Evolutionary conservation across 1,140 invertebrate species (phyloP).

Genomic region (Anastrepha ludens): DNA sequence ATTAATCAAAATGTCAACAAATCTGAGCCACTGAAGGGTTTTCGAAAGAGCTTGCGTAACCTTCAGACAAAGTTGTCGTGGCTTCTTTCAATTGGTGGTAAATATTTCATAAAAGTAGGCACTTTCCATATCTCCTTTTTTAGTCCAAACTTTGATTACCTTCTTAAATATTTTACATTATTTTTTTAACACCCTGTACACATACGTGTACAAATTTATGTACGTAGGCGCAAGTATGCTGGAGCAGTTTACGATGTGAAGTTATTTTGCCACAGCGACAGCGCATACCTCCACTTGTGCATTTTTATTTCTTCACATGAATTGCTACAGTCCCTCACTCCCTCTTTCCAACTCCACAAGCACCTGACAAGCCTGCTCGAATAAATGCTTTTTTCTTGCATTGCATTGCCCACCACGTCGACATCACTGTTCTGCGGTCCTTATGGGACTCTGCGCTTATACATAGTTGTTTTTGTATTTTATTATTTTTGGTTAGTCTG

Average conservation of each 20-base stretch:
- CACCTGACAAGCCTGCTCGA: slow-evolving; percentile 23
- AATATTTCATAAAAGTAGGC: too few species aligned
- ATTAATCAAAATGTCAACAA: too few species aligned
- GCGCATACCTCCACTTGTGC: slow-evolving; percentile 34
- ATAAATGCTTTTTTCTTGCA: slow-evolving; percentile 5
- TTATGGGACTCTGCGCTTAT: not conserved
- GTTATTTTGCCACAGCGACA: slow-evolving; percentile 48
- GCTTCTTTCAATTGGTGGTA: too few species aligned
- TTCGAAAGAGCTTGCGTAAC: too few species aligned
- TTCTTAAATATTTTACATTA: too few species aligned
- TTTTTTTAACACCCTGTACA: not conserved
- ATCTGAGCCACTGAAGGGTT: too few species aligned
- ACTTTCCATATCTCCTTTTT: too few species aligned
- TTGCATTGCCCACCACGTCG: slow-evolving; percentile 38
- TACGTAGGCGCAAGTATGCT: not conserved
- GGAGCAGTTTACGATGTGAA: slow-evolving; percentile 19
- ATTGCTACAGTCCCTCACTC: not conserved
- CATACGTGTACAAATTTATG: not conserved
- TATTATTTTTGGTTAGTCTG: slow-evolving; percentile 36
- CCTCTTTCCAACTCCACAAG: not conserved
- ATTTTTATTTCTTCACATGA: slow-evolving; percentile 50
- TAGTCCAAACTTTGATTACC: too few species aligned
- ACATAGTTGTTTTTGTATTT: not conserved
- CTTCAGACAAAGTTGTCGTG: too few species aligned
- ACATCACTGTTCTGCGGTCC: not conserved